Conservation (phyloP, 2,888 invertebrate species). For the Caenorhabditis uteleia region DNA sequence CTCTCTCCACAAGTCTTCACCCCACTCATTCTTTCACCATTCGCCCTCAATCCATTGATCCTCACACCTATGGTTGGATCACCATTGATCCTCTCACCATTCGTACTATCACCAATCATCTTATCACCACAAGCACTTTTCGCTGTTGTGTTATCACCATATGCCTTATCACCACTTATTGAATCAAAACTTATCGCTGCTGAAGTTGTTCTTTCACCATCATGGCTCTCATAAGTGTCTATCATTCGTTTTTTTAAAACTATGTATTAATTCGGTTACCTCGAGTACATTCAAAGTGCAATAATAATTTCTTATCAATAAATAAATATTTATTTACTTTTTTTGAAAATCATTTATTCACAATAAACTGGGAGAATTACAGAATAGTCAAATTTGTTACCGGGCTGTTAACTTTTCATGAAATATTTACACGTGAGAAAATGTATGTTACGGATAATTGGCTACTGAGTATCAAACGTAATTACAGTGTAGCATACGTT, state of each 20-base stretch:
- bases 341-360: background rate
- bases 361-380: too few relatives aligned
- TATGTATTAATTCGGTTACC: background rate
- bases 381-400: too few relatives aligned
- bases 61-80: conserved; percentile 61
- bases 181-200: conserved; percentile 63
- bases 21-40: conserved; percentile 62
- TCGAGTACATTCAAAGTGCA: conserved; percentile 34
- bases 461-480: too few relatives aligned
- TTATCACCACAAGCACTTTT: conserved; percentile 65
- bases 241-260: background rate
- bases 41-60: conserved; percentile 63
- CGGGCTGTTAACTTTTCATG: too few relatives aligned
- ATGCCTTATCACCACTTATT: conserved; percentile 64
- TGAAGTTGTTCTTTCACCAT: conserved; percentile 65
- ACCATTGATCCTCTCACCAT: conserved; percentile 61
- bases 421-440: too few relatives aligned
- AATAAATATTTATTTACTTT: background rate
- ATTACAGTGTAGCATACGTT: too few relatives aligned
- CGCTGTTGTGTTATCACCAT: conserved; percentile 65
- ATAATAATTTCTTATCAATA: conserved; percentile 18
- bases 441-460: too few relatives aligned
- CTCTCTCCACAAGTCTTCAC: conserved; percentile 64
- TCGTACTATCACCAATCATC: conserved; percentile 65
- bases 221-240: conserved; percentile 58